Base-by-base conservation (phyloP, 2,797 vertebrate species). In the Tamandua tetradactyla region DNA sequence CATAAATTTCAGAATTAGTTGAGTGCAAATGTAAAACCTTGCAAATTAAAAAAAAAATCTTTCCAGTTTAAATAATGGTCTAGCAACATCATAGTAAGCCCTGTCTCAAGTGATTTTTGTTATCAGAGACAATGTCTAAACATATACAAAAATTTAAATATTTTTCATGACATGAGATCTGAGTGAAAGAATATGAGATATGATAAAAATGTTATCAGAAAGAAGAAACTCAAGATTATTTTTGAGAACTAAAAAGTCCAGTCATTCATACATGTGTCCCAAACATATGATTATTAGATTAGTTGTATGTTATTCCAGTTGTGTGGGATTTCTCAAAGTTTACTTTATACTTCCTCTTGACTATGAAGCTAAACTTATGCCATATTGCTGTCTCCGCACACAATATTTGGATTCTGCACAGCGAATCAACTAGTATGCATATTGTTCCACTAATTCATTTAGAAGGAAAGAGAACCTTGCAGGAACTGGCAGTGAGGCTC, bases 51-150 rank as follows among this genome's bases (percentile, higher is more conserved):
- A 87, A 86, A 2, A 83, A 64, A 18, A 86, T 85, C 30, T 75
- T 91, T 66, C 27, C 5, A 64, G 9, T 44, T 91, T 91, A 90
- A 93, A 75, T 84, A 68, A 59, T 89, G 17, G 59, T 68, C 97
- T 84, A 69, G 8, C 42, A 94, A 91, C n/a, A 18, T 87, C 17
- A 37, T 64, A 47, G 89, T 71, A 81, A 15, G 49, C 18, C 4
- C 22, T 87, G 9, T 79, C 30, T 85, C 32, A 37, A 40, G 12
- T 81, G 49, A 42, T n/a, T 8, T 49, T 71, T 84, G 55, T 15
- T 87, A 23, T 61, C 37, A 87, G n/a, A 85, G 47, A 88, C 5
- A 25, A 84, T 85, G 37, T 32, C 35, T 52, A 69, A 44, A 44
- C 42, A 74, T 30, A 44, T 66, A 22, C 7, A 55, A 88, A 55